Base-by-base conservation (phyloP, 2,888 invertebrate species). In the Cephus spinipes region DNA sequence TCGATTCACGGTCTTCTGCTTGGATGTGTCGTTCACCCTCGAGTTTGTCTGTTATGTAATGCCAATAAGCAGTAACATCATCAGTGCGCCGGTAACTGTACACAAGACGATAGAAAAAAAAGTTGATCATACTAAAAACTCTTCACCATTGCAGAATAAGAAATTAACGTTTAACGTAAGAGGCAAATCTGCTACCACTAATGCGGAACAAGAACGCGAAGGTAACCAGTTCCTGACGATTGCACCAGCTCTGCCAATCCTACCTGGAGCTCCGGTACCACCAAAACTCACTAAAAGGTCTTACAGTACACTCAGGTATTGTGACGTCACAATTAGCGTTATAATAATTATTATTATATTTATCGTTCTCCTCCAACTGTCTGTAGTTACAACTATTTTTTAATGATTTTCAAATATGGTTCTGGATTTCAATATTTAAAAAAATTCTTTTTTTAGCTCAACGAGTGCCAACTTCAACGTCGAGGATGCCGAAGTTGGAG, bases 161-260 rank as follows among this genome's bases (percentile, higher is more conserved):
- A 87, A 86, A 82, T 80, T 86, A 82, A 80, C 82, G 31, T 86
- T 90, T 35, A 84, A 85, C 79, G 79, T 89, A 55, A 88, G 86
- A 81, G 89, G 88, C 68, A 89, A 88, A 80, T 87, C 90, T 36
- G 85, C 86, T 23, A 81, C 85, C 55, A 79, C 83, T 73, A 83
- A 83, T 79, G 78, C 79, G 4, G 86, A 85, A 73, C 78, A 81
- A n/a, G 83, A 87, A 36, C 81, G 84, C 30, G 84, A 84, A 73
- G 85, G 87, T 32, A 87, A 82, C 82, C 85, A 87, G 79, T 90
- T 91, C 80, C 84, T 92, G 71, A 90, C 89, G 12, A 90, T 91
- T 79, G 90, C 90, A 76, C 90, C 91, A 75, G 90, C 90, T 36
- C 84, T 92, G 77, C 92, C 92, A 40, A 87, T 91, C 77, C 83